Evolutionary conservation across 1,140 invertebrate species (phyloP), one percentile per base, ranked within the genome.

Genomic region (Amyelois transitella): DNA sequence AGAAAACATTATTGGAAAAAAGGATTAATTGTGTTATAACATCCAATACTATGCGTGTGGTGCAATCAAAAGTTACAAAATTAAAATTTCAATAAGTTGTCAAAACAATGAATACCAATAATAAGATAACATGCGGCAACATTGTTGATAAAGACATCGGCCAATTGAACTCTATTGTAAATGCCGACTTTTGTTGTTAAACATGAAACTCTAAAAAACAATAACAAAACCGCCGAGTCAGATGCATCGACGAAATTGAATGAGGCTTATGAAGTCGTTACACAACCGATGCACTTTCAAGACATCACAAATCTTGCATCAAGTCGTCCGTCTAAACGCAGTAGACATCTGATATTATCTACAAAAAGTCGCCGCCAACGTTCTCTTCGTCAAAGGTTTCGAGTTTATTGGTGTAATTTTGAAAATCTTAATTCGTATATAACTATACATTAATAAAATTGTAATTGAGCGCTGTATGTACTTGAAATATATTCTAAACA

Each of bases 241-340:
- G 71, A 63, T 60, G 59, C 68, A 68, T 65, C 67, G 59, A 64
- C 60, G 67, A 71, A 77, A 82, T 77, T 75, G 72, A 72, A 76
- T 69, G 58, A 69, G 65, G 63, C 62, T 66, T 69, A 77, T 75
- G 59, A 77, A 72, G 71, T 66, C 59, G 70, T 79, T 79, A 66
- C 75, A 66, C 58, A 75, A 81, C 56, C 66, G 60, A 58, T 69
- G 70, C 71, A 66, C 63, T 64, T 64, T 59, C 60, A 56, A 66
- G 49, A 24, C 51, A 55, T 60, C 60, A 54, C 55, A 52, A 62
- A 53, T 57, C 62, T 63, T 67, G 53, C 66, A 71, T 73, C 64
- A 75, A 68, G 69, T 60, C 62, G 66, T 58, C 60, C 44, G 60
- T 57, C 64, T 43, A 54, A 60, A 61, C 55, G 50, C 50, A 45